These are phyloP conservation scores for Micrasema longulum DNA, from an alignment of 1,140 invertebrate genomes.

Conservation along the genomic window DNA sequence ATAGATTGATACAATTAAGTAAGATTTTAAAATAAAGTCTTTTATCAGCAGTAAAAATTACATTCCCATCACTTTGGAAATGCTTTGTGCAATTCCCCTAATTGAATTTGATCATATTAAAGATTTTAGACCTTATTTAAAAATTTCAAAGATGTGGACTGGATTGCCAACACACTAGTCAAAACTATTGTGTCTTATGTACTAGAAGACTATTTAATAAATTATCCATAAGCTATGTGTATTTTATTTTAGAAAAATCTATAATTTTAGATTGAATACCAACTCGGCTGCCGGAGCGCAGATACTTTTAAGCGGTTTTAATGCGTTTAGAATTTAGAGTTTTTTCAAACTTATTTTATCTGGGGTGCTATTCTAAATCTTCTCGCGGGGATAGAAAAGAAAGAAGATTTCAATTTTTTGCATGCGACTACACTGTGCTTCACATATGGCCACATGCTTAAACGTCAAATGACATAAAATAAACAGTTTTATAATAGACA, in stretches of 20 bases:
- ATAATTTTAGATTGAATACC: not conserved
- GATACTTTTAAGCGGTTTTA: not conserved
- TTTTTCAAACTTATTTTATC: not conserved
- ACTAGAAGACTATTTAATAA: slow-evolving; percentile 46
- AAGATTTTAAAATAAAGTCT: slow-evolving; percentile 27
- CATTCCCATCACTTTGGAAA: slow-evolving; percentile 11
- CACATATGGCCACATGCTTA: not conserved
- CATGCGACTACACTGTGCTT: no score
- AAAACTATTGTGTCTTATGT: slow-evolving; percentile 52
- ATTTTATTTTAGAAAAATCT: not conserved
- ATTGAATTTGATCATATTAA: slow-evolving; percentile 8
- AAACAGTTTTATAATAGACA: not conserved
- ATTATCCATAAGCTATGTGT: slow-evolving; percentile 18
- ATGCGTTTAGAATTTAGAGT: not conserved
- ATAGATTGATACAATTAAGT: not conserved
- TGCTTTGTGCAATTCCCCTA: slow-evolving; percentile 22
- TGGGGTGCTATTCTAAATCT: no score
- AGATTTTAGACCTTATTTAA: slow-evolving; percentile 27
- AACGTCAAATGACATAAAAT: no score
- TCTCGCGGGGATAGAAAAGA: no score
- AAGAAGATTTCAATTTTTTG: no score
- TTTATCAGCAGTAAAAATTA: slow-evolving; percentile 8
- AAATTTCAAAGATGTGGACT: slow-evolving; percentile 34
- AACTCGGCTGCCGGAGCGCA: not conserved
- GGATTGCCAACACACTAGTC: slow-evolving; percentile 44